Percentiles rank a stretch among this genome's conserved stretches.
Evolutionary conservation across 2,888 invertebrate species (phyloP).

Genomic region (Harpalus rubripes): DNA sequence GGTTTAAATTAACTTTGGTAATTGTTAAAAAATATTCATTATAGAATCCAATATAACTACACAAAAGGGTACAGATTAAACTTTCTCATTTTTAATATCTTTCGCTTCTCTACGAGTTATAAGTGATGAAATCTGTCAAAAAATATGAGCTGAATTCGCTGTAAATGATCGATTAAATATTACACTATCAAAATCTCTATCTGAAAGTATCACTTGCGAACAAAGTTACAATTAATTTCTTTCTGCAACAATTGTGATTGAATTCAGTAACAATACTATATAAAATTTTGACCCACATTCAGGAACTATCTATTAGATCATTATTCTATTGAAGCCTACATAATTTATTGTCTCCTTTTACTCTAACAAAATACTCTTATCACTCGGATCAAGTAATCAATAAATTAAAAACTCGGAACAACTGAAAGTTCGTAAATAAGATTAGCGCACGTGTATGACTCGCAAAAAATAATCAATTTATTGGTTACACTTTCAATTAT

Average conservation of each 20-base stretch:
- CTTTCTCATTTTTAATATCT: not conserved
- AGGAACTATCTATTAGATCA: conserved; percentile 37
- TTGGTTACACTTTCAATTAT: conserved; percentile 39
- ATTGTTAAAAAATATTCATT: not conserved
- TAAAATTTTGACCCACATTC: conserved; percentile 42
- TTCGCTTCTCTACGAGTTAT: not conserved
- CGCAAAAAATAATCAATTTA: conserved; percentile 27
- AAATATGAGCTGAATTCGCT: not conserved
- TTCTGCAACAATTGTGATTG: conserved; percentile 44
- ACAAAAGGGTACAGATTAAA: not conserved
- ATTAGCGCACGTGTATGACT: conserved; percentile 30
- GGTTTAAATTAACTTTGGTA: too few species aligned
- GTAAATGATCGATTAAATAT: not conserved
- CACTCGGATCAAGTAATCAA: conserved; percentile 41
- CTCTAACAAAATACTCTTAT: conserved; percentile 43
- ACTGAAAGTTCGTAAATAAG: conserved; percentile 41
- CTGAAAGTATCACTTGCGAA: conserved; percentile 15
- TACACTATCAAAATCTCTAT: conserved; percentile 20
- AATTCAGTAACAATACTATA: conserved; percentile 12
- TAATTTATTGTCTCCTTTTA: conserved; percentile 50
- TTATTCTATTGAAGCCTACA: conserved; percentile 43
- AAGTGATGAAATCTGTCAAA: not conserved
- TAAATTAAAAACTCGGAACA: conserved; percentile 45
- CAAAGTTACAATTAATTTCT: conserved; percentile 31
- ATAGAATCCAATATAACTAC: not conserved